Evolutionary conservation across 2,888 invertebrate genomes (phyloP).

Genomic region (Agriopis aurantiaria): DNA sequence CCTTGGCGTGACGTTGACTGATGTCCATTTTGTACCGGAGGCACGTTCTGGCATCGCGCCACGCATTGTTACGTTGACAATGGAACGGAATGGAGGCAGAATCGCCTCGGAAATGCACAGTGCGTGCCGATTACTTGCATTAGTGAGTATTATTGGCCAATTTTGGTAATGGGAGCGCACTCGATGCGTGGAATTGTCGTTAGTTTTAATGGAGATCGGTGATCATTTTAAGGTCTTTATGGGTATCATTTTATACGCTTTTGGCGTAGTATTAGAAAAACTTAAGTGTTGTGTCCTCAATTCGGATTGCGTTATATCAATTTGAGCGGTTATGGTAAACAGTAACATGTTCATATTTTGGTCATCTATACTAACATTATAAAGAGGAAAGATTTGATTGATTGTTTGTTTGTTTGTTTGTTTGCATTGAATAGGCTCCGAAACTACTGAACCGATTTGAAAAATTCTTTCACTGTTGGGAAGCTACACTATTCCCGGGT

Average conservation of each 20-base stretch:
- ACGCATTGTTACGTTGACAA: constrained; percentile 40
- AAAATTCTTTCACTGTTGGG: no score
- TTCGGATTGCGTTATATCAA: no score
- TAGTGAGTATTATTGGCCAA: constrained; percentile 22
- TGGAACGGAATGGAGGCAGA: constrained; percentile 31
- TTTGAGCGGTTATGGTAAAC: no score
- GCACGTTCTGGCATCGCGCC: constrained; percentile 47
- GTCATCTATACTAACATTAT: no score
- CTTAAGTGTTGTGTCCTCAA: no score
- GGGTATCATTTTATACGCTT: neutral
- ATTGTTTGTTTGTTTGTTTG: no score
- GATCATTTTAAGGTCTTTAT: constrained; percentile 1
- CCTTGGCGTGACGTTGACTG: constrained; percentile 45
- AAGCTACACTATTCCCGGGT: no score
- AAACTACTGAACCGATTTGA: no score
- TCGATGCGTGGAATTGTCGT: constrained; percentile 13
- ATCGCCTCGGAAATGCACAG: constrained; percentile 30
- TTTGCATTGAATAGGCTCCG: no score
- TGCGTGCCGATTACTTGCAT: constrained; percentile 34
- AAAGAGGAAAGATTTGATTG: no score
- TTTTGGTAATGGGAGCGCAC: constrained; percentile 13
- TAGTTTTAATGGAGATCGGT: constrained; percentile 1
- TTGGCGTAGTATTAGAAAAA: neutral
- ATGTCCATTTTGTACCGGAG: constrained; percentile 45
- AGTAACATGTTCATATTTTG: no score